Base-by-base conservation (phyloP, 1,140 invertebrate species). In the Plutomurus gul region DNA sequence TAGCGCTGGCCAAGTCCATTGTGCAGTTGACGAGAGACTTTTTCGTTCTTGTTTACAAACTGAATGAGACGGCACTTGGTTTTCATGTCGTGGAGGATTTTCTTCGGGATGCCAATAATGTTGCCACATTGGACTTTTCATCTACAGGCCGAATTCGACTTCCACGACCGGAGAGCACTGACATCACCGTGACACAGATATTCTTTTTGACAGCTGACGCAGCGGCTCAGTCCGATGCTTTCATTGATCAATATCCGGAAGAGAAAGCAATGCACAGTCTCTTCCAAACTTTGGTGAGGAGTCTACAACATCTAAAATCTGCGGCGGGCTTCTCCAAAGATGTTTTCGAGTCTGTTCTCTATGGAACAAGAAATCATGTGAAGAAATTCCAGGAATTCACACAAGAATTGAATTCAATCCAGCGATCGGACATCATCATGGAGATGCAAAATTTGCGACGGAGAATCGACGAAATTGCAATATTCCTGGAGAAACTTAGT, bases 71-170 rank as follows among this genome's bases (percentile, higher is more conserved):
- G n/a, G 73, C 80, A 18, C 11, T 81, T 16, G 80, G 80, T 1
- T 47, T 81, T n/a, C 77, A 81, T 37, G 25, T 81, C 5, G 40
- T 65, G 7, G 77, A 78, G 37, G 80, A 81, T 49, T 79, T 78
- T 20, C 40, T 81, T 25, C 73, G 80, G 13, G 47, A 81, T 36
- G 77, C 76, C 20, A 10, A 33, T 5, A 33, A 33, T 13, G 11
- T 65, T 27, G 16, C 56, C 6, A 13, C 20, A 0, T n/a, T 65
- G 1, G 56, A 65, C 16, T 65, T 65, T 65, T 65, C 56, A 6
- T 25, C 27, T 6, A 27, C 13, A 36, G 56, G 56, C 7, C 13
- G 56, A 6, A 65, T 65, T n/a, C 30, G 56, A 65, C 30, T 65
- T n/a, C 56, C 56, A 1, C 16, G 27, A 6, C 1, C 18, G 3